A percentile compares a stretch with the other conserved stretches of the same genome.
These are phyloP conservation scores for Spondyliosoma cantharus DNA, from an alignment of 2,797 vertebrate species.

Conservation along the genomic window DNA sequence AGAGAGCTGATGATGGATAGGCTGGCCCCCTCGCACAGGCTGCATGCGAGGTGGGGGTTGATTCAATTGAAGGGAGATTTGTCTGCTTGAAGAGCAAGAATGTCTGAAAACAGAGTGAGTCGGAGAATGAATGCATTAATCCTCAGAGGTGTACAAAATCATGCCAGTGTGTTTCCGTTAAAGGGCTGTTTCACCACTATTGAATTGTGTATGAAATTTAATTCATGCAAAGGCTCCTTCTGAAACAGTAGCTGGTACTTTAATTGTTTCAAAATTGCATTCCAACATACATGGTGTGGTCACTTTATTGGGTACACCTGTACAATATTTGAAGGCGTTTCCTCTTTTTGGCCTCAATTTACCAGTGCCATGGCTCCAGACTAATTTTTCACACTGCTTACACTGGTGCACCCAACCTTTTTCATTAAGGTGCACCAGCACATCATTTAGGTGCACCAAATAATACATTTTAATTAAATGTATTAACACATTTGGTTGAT, in stretches of 20 bases:
- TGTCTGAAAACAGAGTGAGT: conserved; percentile 51
- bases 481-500: no score
- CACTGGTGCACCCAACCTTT: no score
- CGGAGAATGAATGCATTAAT: conserved; percentile 27
- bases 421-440: no score
- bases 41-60: conserved; percentile 55
- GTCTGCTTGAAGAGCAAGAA: conserved; percentile 65
- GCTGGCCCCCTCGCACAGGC: conserved; percentile 49
- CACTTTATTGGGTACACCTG: no score
- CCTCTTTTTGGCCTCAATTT: not conserved
- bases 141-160: conserved; percentile 4
- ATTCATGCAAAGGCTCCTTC: not conserved
- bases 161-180: not conserved
- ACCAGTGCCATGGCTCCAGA: no score
- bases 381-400: no score
- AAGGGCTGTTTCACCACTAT: not conserved
- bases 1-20: conserved; percentile 83
- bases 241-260: not conserved
- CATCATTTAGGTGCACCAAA: no score
- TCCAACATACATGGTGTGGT: no score
- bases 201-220: not conserved
- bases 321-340: no score
- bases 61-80: conserved; percentile 76
- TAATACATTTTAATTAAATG: no score
- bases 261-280: not conserved